phyloP scores from a whole-genome alignment of 2,888 invertebrate genomes.

The Agrotis ipsilon region DNA sequence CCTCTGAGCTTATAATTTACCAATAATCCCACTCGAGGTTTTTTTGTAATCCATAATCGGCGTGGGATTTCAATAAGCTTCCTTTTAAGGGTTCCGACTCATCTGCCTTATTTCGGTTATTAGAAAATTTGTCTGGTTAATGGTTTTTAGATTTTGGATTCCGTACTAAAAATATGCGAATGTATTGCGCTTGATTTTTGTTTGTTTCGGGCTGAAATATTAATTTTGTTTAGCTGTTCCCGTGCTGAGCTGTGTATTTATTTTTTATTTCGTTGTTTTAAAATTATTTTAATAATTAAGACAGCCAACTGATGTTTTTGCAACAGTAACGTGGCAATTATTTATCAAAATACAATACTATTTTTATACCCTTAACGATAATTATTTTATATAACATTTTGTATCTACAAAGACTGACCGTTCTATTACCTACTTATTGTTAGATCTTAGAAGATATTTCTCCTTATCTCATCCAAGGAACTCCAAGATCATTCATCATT shows the following conservation, averaged over 20 bases:
- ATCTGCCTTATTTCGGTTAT: conserved; percentile 73
- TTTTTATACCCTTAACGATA: too few relatives aligned
- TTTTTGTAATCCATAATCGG: conserved; percentile 83
- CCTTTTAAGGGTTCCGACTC: conserved; percentile 83
- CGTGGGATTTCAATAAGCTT: conserved; percentile 88
- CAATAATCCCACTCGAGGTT: conserved; percentile 88
- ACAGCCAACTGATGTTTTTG: background rate
- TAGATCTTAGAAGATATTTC: background rate
- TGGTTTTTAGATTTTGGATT: conserved; percentile 17
- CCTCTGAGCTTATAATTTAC: conserved; percentile 84
- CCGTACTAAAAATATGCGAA: background rate
- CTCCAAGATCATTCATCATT: conserved; percentile 11
- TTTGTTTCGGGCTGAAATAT: background rate
- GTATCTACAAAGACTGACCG: background rate
- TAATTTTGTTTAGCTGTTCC: background rate
- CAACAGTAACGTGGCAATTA: background rate
- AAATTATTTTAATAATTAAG: background rate
- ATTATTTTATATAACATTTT: background rate
- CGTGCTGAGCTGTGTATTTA: background rate
- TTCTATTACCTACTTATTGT: background rate
- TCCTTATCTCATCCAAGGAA: background rate
- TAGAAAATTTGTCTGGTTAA: conserved; percentile 72
- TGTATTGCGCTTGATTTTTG: background rate
- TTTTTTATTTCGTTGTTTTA: background rate
- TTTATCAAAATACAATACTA: too few relatives aligned